These are phyloP conservation scores for Myotis pilosus DNA, from an alignment of 2,797 vertebrate species.

Conservation along the genomic window DNA sequence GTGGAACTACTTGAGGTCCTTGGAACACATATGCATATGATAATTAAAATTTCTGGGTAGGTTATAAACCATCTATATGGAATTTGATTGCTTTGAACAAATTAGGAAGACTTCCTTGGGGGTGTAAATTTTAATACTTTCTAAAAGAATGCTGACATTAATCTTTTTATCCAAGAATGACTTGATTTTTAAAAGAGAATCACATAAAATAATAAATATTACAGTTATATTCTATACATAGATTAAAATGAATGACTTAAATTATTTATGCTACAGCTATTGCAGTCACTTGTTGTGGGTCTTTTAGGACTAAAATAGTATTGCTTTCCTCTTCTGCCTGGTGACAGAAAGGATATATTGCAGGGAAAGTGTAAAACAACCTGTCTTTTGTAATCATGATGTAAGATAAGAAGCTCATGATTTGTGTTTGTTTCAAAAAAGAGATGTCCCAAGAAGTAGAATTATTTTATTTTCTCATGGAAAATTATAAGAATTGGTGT, in stretches of 20 bases:
- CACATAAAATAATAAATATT: slow-evolving; percentile 17
- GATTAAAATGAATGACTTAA: slow-evolving; percentile 1
- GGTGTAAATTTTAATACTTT: slow-evolving; percentile 19
- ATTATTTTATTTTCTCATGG: neutral
- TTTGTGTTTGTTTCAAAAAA: neutral
- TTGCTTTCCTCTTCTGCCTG: neutral
- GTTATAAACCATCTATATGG: slow-evolving; percentile 58
- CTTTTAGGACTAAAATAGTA: neutral
- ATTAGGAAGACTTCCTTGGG: slow-evolving; percentile 34
- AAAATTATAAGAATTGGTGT: neutral
- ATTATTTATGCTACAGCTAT: neutral
- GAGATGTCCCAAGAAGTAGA: neutral
- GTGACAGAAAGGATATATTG: neutral
- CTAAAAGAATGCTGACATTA: neutral
- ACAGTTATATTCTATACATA: neutral
- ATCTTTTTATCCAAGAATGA: slow-evolving; percentile 18
- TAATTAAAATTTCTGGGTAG: slow-evolving; percentile 55
- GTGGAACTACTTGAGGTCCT: slow-evolving; percentile 39
- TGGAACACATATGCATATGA: slow-evolving; percentile 38
- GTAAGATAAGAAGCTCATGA: neutral
- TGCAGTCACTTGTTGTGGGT: neutral
- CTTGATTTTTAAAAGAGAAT: slow-evolving; percentile 31
- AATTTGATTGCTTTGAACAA: slow-evolving; percentile 46
- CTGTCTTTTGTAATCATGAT: neutral
- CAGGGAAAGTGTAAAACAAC: neutral